Evolutionary conservation across 2,888 invertebrate species (phyloP).

Genomic region (Brachyptera risi): DNA sequence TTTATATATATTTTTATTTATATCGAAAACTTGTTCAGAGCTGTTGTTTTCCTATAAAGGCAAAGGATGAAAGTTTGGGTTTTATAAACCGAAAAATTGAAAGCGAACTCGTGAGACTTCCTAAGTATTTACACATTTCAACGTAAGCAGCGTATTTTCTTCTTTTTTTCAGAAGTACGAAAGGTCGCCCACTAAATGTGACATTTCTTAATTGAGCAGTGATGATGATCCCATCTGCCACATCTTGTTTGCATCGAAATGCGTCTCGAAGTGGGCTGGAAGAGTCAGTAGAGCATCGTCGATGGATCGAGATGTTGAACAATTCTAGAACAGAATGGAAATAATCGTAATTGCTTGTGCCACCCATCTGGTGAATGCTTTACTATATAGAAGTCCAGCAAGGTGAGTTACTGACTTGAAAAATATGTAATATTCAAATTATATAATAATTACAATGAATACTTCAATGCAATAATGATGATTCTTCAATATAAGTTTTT

Average conservation of each 20-base stretch:
- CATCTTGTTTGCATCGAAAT: slow-evolving; percentile 49
- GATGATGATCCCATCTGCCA: slow-evolving; percentile 29
- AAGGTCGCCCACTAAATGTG: not conserved
- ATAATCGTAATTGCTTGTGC: no score
- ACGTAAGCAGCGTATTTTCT: not conserved
- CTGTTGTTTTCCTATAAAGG: no score
- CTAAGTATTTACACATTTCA: not conserved
- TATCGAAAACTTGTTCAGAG: no score
- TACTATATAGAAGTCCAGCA: not conserved
- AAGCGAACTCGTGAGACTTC: no score
- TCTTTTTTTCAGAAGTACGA: not conserved
- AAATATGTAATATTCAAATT: no score
- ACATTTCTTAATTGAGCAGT: slow-evolving; percentile 19
- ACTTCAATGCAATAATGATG: no score
- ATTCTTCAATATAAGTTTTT: no score
- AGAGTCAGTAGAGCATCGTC: slow-evolving; percentile 72
- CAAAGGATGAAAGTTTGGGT: no score
- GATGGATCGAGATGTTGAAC: slow-evolving; percentile 60
- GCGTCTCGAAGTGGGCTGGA: slow-evolving; percentile 60
- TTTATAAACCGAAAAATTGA: no score
- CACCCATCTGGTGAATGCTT: not conserved
- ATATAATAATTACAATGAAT: not conserved
- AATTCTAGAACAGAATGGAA: slow-evolving; percentile 53
- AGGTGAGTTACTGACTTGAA: no score
- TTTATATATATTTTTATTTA: no score